A percentile compares a stretch with the other conserved stretches of the same genome.
Conservation (phyloP, 2,797 vertebrate genomes). For the Sternarchorhynchus goeldii region DNA sequence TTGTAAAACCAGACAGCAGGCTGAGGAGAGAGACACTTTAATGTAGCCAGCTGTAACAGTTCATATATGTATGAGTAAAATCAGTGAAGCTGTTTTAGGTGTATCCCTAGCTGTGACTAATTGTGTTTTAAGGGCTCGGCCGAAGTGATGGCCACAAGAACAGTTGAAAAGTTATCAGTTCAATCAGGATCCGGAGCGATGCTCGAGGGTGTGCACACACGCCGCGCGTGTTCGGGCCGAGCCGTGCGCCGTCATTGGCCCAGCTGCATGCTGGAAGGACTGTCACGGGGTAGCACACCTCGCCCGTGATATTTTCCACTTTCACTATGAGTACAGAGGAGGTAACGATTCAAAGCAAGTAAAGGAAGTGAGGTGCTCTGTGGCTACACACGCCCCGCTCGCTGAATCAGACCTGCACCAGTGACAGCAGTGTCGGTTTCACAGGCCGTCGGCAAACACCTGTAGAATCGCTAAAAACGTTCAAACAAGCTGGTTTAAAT, state of each 20-base stretch:
- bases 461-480: conserved; percentile 24
- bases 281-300: conserved; percentile 4
- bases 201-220: conserved; percentile 8
- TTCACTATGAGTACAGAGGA: conserved; percentile 31
- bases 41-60: conserved; percentile 49
- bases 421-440: background rate
- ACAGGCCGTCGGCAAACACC: conserved; percentile 19
- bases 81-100: conserved; percentile 50
- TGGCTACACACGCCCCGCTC: conserved; percentile 36
- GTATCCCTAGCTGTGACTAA: conserved; percentile 53
- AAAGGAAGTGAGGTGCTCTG: conserved; percentile 38
- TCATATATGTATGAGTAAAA: conserved; percentile 47
- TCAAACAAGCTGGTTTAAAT: conserved; percentile 31
- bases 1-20: conserved; percentile 20
- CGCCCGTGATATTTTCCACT: conserved; percentile 39
- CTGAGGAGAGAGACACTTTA: background rate
- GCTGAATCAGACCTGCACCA: conserved; percentile 14
- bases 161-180: conserved; percentile 41
- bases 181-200: conserved; percentile 20
- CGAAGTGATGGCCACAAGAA: conserved; percentile 34
- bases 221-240: background rate
- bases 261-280: background rate
- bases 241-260: conserved; percentile 18
- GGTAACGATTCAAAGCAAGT: conserved; percentile 26
- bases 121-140: conserved; percentile 48